Evolutionary conservation across 2,888 invertebrate species (phyloP).

Genomic region (Andrena bicolor): DNA sequence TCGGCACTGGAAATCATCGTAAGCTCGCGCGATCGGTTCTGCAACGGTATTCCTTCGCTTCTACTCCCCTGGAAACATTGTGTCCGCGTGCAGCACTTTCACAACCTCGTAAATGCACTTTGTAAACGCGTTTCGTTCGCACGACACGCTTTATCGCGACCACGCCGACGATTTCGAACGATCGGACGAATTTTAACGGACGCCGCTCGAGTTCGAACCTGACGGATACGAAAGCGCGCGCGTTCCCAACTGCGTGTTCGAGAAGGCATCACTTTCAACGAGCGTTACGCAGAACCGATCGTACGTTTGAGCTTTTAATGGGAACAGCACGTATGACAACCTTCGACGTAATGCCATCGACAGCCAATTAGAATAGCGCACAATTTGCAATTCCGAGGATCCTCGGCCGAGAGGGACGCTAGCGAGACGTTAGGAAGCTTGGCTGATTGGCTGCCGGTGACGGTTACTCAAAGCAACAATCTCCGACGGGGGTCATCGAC

Average conservation of each 20-base stretch:
- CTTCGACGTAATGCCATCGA: slow-evolving; percentile 41
- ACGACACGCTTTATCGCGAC: neutral
- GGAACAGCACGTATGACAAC: slow-evolving; percentile 51
- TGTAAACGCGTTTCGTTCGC: neutral
- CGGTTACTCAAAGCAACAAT: slow-evolving; percentile 21
- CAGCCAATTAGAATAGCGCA: slow-evolving; percentile 38
- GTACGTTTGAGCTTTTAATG: neutral
- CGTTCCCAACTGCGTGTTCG: slow-evolving; percentile 8
- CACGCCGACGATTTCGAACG: neutral
- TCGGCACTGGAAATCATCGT: neutral
- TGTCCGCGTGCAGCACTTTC: neutral
- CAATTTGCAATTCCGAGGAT: slow-evolving; percentile 10
- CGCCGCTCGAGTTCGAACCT: neutral
- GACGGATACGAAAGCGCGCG: slow-evolving; percentile 1
- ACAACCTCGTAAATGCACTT: neutral
- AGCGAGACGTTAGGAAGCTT: slow-evolving; percentile 13
- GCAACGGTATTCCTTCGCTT: neutral
- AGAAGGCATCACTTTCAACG: slow-evolving; percentile 15
- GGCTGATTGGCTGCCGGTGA: slow-evolving; percentile 41
- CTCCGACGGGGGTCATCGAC: slow-evolving; percentile 13
- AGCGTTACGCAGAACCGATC: neutral
- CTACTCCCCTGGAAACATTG: neutral
- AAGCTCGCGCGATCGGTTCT: neutral
- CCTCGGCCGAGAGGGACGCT: neutral
- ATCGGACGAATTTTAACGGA: slow-evolving; percentile 14